Evolutionary conservation across 1,140 invertebrate species (phyloP).

Genomic region (Drosophila varians): DNA sequence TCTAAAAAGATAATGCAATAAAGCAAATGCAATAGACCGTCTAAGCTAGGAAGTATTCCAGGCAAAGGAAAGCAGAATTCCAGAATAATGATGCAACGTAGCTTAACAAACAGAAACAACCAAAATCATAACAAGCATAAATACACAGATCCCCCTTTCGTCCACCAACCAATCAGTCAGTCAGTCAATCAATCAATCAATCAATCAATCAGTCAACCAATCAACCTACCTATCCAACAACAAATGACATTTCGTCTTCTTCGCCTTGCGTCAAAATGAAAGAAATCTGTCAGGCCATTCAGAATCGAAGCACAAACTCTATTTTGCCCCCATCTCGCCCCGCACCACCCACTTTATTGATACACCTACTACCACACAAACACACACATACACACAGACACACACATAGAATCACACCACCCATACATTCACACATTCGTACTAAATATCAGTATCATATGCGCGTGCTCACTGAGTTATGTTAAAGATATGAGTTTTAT

Average conservation of each 20-base stretch:
- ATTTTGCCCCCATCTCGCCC: too few relatives aligned
- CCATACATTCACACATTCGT: constrained; percentile 54
- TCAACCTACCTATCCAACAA: constrained; percentile 43
- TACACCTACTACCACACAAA: background rate
- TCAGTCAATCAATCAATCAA: constrained; percentile 8
- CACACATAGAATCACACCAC: constrained; percentile 18
- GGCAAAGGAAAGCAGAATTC: constrained; percentile 28
- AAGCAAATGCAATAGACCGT: constrained; percentile 49
- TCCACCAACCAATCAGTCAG: constrained; percentile 34
- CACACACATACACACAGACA: constrained; percentile 14
- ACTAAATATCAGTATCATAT: constrained; percentile 60
- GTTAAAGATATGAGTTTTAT: constrained; percentile 72
- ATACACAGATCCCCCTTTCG: constrained; percentile 50
- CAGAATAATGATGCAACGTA: constrained; percentile 31
- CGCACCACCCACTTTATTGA: background rate
- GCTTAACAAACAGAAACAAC: constrained; percentile 30
- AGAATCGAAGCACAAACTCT: constrained; percentile 20
- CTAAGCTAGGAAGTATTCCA: constrained; percentile 32
- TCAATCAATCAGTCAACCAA: constrained; percentile 33
- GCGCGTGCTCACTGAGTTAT: constrained; percentile 75
- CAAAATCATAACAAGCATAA: constrained; percentile 75
- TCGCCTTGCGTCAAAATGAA: constrained; percentile 48
- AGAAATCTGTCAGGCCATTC: constrained; percentile 22
- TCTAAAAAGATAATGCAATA: background rate
- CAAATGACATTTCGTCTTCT: constrained; percentile 51